phyloP scores from a whole-genome alignment of 2,113 vertebrate genomes.

The Rhinolophus sinicus region DNA sequence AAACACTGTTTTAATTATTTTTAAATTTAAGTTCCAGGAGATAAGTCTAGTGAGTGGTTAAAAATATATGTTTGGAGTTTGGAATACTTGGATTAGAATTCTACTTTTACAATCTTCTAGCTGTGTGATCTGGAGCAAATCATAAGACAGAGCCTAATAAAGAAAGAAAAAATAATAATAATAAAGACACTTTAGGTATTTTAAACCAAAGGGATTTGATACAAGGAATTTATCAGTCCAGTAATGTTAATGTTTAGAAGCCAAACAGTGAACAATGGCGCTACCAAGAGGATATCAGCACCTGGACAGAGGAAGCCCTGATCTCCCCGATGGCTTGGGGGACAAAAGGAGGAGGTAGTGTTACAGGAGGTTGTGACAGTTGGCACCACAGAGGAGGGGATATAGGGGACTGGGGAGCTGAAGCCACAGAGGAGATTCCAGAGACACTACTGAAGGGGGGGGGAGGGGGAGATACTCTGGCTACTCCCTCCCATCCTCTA shows the following conservation, averaged over 20 bases:
- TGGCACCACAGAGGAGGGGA: neutral
- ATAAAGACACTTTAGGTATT: neutral
- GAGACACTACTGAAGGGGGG: neutral
- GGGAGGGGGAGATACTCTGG: accelerated
- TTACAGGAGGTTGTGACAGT: neutral
- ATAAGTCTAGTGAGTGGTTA: neutral
- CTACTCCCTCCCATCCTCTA: neutral
- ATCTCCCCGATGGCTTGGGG: neutral
- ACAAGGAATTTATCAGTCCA: neutral
- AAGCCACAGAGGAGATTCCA: neutral
- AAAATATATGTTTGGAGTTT: neutral
- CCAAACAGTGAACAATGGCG: neutral
- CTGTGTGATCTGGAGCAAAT: neutral
- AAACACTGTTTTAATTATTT: neutral
- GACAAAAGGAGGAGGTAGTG: neutral
- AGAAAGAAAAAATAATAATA: neutral
- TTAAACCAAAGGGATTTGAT: neutral
- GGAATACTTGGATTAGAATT: neutral
- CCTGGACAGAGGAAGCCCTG: neutral
- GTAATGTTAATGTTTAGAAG: neutral
- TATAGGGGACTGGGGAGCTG: neutral
- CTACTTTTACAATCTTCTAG: neutral
- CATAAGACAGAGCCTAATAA: neutral
- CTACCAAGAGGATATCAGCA: accelerated
- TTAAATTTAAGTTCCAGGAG: neutral